Conservation (phyloP, 2,888 invertebrate species). For the Eupeodes luniger region DNA sequence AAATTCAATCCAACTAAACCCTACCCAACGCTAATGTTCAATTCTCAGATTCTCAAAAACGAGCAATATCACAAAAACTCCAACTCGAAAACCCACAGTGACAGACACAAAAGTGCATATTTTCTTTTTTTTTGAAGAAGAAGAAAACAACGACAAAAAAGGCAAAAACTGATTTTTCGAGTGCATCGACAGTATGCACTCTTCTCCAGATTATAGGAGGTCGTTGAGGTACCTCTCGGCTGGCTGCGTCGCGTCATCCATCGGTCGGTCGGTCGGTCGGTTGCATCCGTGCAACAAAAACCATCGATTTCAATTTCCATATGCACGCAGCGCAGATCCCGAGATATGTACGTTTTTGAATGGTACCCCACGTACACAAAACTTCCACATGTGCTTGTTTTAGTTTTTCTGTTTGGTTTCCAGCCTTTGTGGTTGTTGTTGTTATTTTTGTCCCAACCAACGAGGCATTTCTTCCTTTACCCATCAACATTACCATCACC, state of each 20-base stretch:
- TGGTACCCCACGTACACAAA: constrained; percentile 59
- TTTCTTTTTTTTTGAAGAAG: no score
- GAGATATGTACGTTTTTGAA: not conserved
- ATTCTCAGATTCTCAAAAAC: constrained; percentile 33
- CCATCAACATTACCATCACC: no score
- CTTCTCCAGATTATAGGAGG: constrained; percentile 47
- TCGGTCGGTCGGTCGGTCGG: not conserved
- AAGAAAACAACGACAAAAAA: not conserved
- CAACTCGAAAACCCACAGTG: constrained; percentile 19
- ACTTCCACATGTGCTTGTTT: constrained; percentile 55
- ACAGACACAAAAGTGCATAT: not conserved
- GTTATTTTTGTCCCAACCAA: constrained; percentile 9
- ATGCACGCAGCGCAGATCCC: not conserved
- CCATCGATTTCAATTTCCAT: constrained; percentile 56
- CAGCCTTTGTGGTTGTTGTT: not conserved
- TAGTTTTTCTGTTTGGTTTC: constrained; percentile 8
- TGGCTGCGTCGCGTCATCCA: no score
- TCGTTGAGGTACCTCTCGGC: constrained; percentile 47
- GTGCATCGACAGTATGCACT: constrained; percentile 59
- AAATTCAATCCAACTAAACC: constrained; percentile 26
- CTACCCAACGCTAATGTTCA: constrained; percentile 29
- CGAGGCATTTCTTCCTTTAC: constrained; percentile 25
- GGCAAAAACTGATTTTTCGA: constrained; percentile 50
- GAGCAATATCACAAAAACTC: not conserved
- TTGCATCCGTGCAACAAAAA: constrained; percentile 35